Base-by-base conservation (phyloP, 2,113 vertebrate species). In the Hepsetus odoe region DNA sequence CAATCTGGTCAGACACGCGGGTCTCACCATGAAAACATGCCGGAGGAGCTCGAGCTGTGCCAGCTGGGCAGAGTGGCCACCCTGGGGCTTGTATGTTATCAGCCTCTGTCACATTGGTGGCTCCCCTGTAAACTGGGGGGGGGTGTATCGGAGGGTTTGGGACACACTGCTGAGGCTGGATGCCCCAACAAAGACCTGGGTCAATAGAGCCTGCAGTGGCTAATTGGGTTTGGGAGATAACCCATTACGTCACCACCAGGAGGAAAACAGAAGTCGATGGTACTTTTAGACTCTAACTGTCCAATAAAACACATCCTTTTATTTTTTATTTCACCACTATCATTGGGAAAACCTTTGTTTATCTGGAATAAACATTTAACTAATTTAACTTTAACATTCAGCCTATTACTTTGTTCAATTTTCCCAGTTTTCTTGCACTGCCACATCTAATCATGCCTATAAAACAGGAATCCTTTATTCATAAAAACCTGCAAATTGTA, bases 161-260 rank as follows among this genome's bases (percentile, higher is more conserved):
- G 87, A 88, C 87, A 85, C 85, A 87, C 83, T 89, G 89, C 91
- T 89, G 88, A 89, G 84, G 71, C 88, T 90, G 74, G 86, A 84
- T 82, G 85, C 85, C 86, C 85, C 83, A 86, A 92, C 91, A 93
- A 92, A 92, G 85, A 87, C 86, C 77, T 86, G 85, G 91, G 91
- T 93, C 91, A 93, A 86, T 86, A 88, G 85, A 91, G 93, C 90
- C 90, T 92, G 90, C 82, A 84, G 92, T 90, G 89, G 83, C 89
- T 93, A 93, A 93, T 92, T 92, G 90, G 90, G 91, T 92, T 84
- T 74, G 84, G 87, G 89, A 92, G 93, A 94, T 93, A 92, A 93
- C 88, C 83, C 89, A 88, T n/a, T 87, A 89, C 86, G 38, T 82
- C 86, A 87, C 86, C 87, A 82, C 86, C 72, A 80, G 86, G 80